Evolutionary conservation across 1,140 invertebrate species (phyloP).

Genomic region (Andrena cerasifolii): DNA sequence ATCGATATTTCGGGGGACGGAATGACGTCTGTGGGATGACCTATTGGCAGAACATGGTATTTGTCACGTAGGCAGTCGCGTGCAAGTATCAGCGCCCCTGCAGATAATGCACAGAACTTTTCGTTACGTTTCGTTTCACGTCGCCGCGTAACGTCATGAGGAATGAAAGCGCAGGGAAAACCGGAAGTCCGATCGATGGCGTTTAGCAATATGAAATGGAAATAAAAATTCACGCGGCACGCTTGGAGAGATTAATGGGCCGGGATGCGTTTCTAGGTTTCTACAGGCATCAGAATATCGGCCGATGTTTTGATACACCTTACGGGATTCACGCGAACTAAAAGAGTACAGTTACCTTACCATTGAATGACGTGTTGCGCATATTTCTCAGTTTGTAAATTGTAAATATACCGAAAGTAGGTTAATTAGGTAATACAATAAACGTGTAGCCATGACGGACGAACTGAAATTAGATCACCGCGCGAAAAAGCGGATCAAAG

Average conservation of each 20-base stretch:
- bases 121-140: neutral
- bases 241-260: no score
- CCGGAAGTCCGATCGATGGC: neutral
- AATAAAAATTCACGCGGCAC: neutral
- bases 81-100: constrained; percentile 37
- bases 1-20: constrained; percentile 35
- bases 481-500: constrained; percentile 91
- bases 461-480: constrained; percentile 86
- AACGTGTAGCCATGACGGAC: constrained; percentile 72
- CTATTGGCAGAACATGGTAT: constrained; percentile 43
- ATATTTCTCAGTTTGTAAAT: constrained; percentile 46
- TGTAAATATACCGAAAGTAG: constrained; percentile 60
- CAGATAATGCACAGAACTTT: constrained; percentile 32
- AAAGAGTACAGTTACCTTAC: constrained; percentile 59
- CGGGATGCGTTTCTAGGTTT: constrained; percentile 1
- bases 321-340: constrained; percentile 62
- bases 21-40: constrained; percentile 25
- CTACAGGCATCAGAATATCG: constrained; percentile 5
- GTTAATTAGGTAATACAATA: constrained; percentile 49
- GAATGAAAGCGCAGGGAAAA: neutral
- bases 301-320: constrained; percentile 59
- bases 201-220: neutral
- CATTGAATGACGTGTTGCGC: constrained; percentile 59
- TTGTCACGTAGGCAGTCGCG: constrained; percentile 74
- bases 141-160: neutral